Conservation (phyloP, 2,113 vertebrate genomes). For the Hemiprocne comata region DNA sequence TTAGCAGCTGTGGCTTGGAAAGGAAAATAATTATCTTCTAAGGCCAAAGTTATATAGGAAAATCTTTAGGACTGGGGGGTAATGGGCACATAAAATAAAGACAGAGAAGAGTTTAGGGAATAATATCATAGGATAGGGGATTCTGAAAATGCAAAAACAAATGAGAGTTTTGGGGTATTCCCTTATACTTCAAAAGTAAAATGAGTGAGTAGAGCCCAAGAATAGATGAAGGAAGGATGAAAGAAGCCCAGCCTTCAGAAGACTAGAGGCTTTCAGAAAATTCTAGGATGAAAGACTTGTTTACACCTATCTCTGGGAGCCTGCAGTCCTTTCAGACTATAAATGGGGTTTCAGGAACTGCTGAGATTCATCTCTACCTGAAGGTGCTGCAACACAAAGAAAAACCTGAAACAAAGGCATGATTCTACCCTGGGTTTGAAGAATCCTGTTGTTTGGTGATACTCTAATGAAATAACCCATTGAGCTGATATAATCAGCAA, state of each 20-base stretch:
- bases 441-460: background rate
- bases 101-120: background rate
- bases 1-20: background rate
- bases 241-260: background rate
- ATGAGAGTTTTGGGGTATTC: background rate
- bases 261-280: constrained; percentile 1
- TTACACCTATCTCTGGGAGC: background rate
- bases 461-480: background rate
- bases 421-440: background rate
- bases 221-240: constrained; percentile 5
- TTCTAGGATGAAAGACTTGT: constrained; percentile 26
- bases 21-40: background rate
- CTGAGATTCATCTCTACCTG: background rate
- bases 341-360: background rate
- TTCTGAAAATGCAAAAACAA: background rate
- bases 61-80: background rate
- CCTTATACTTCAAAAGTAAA: background rate
- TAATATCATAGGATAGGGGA: background rate
- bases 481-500: background rate
- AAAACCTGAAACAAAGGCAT: background rate
- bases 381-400: background rate
- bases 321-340: background rate
- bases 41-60: background rate
- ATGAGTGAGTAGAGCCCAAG: background rate
- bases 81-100: background rate